These are phyloP conservation scores for Ommatoiulus sabulosus DNA, from an alignment of 2,888 invertebrate species.

Conservation along the genomic window DNA sequence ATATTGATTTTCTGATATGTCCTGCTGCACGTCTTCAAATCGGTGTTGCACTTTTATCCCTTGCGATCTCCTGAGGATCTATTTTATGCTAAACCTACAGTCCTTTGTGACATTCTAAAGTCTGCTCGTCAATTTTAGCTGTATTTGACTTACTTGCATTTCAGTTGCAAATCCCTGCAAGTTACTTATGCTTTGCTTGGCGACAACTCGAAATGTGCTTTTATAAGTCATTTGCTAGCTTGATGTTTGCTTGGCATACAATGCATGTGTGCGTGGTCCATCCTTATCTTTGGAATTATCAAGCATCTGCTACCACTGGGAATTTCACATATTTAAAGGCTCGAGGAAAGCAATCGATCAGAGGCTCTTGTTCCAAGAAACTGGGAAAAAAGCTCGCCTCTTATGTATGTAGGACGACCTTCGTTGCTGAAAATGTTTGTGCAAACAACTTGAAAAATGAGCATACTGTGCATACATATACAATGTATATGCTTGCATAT, in stretches of 20 bases:
- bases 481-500: not conserved
- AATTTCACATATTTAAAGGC: not conserved
- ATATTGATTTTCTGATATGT: no score
- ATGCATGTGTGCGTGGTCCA: not conserved
- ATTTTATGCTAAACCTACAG: not conserved
- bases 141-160: not conserved
- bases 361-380: not conserved
- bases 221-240: not conserved
- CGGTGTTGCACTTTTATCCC: no score
- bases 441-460: not conserved
- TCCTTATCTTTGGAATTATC: not conserved
- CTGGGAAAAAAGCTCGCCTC: not conserved
- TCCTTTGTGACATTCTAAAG: not conserved
- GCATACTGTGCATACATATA: not conserved
- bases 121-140: not conserved
- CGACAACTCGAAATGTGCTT: not conserved
- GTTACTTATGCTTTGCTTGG: not conserved
- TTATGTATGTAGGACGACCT: not conserved
- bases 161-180: not conserved
- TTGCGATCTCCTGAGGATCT: not conserved
- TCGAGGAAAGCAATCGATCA: not conserved
- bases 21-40: no score
- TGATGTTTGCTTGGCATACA: not conserved
- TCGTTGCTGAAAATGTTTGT: not conserved
- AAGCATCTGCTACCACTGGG: not conserved